Percentiles rank a stretch among this genome's conserved stretches.
Conservation (phyloP, 2,888 invertebrate genomes). For the Uloborus plumipes region DNA sequence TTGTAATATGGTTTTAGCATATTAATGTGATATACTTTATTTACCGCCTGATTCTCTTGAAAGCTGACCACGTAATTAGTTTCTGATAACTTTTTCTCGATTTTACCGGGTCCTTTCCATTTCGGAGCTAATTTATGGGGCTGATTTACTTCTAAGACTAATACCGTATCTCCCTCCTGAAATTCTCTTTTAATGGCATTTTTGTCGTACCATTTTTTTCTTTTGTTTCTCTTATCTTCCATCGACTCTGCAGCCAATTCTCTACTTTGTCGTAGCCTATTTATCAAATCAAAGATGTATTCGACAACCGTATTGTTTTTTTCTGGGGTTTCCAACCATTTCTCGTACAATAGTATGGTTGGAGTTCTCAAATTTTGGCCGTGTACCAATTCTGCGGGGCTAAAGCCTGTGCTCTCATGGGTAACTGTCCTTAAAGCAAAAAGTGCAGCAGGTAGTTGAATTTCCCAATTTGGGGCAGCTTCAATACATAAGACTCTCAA, state of each 20-base stretch:
- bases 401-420: not conserved
- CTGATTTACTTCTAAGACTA: not conserved
- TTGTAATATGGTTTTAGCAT: not conserved
- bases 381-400: not conserved
- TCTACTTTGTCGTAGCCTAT: not conserved
- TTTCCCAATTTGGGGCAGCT: not conserved
- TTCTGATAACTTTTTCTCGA: not conserved
- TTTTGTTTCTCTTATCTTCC: not conserved
- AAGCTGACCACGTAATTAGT: not conserved
- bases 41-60: not conserved
- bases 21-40: not conserved
- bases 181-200: slow-evolving; percentile 4
- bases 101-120: not conserved
- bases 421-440: not conserved
- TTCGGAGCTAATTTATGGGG: slow-evolving; percentile 1
- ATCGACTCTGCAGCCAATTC: not conserved
- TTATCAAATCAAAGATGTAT: not conserved
- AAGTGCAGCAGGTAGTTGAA: not conserved
- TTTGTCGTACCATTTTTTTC: slow-evolving; percentile 1
- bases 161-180: not conserved
- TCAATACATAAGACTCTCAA: not conserved
- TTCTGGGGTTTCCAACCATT: not conserved
- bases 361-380: not conserved
- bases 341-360: not conserved
- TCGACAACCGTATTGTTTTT: not conserved